Evolutionary conservation across 2,888 invertebrate genomes (phyloP).

Genomic region (Heliothis peltigera): DNA sequence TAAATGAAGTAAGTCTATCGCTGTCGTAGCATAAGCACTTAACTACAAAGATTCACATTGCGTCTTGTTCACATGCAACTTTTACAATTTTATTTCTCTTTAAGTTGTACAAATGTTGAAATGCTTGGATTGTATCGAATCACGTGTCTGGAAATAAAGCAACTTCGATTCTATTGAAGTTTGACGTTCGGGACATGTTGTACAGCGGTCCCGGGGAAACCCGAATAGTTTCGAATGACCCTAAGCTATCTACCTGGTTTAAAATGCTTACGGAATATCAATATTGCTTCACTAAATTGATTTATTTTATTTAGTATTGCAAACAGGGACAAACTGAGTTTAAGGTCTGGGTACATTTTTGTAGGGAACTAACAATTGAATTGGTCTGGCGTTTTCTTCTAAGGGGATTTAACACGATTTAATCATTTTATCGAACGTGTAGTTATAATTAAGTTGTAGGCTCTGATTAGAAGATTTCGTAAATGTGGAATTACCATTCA

Average conservation of each 20-base stretch:
- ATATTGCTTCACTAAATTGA: background rate
- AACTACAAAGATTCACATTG: no score
- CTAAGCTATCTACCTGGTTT: constrained; percentile 16
- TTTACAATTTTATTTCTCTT: no score
- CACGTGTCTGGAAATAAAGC: constrained; percentile 44
- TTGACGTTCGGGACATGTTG: constrained; percentile 8
- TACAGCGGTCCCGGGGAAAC: constrained; percentile 7
- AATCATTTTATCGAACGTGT: no score
- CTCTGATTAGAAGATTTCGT: no score
- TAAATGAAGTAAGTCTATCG: no score
- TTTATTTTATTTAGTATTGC: background rate
- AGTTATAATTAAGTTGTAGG: no score
- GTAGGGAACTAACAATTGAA: background rate
- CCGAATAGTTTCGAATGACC: no score
- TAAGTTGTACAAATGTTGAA: no score
- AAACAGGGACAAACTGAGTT: background rate
- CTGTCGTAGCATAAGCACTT: no score
- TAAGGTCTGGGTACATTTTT: background rate
- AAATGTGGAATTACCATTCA: no score
- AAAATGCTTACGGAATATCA: constrained; percentile 21
- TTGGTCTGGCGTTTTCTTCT: background rate
- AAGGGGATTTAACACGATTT: no score
- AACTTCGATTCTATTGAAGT: constrained; percentile 50
- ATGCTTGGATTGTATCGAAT: background rate
- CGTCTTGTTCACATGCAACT: no score